These are phyloP conservation scores for Sebastiscus albofasciatus DNA, from an alignment of 2,797 vertebrate species.

Conservation along the genomic window DNA sequence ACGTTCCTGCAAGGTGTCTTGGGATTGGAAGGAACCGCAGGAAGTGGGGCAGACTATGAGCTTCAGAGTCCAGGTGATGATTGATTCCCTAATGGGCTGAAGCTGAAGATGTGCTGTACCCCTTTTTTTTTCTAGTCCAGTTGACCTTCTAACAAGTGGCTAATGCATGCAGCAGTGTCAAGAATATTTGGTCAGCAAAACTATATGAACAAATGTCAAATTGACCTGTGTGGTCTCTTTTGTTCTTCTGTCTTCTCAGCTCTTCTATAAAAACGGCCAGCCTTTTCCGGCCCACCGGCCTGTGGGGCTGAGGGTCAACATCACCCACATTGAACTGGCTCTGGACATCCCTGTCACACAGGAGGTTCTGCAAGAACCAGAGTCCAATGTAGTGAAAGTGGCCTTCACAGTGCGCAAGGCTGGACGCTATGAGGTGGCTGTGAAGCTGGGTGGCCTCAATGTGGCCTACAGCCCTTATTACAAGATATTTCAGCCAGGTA, in stretches of 20 bases:
- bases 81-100: neutral
- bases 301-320: slow-evolving; percentile 93
- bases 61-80: slow-evolving; percentile 95
- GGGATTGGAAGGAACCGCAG: slow-evolving; percentile 99
- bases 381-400: slow-evolving; percentile 94
- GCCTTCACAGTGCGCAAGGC: slow-evolving; percentile 97
- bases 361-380: slow-evolving; percentile 95
- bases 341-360: slow-evolving; percentile 97
- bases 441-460: slow-evolving; percentile 95
- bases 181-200: neutral
- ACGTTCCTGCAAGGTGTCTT: slow-evolving; percentile 96
- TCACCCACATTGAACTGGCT: slow-evolving; percentile 94
- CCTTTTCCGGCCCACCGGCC: slow-evolving; percentile 94
- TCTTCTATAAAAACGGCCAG: slow-evolving; percentile 98
- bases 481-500: slow-evolving; percentile 98
- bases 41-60: slow-evolving; percentile 99
- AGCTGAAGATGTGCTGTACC: neutral
- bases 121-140: neutral
- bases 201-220: neutral
- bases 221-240: neutral
- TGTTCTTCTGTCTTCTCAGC: slow-evolving; percentile 73
- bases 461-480: slow-evolving; percentile 98
- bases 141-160: neutral
- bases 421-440: slow-evolving; percentile 94
- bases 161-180: neutral